These are phyloP conservation scores for Adoxophyes honmai DNA, from an alignment of 1,140 invertebrate genomes.

Conservation along the genomic window DNA sequence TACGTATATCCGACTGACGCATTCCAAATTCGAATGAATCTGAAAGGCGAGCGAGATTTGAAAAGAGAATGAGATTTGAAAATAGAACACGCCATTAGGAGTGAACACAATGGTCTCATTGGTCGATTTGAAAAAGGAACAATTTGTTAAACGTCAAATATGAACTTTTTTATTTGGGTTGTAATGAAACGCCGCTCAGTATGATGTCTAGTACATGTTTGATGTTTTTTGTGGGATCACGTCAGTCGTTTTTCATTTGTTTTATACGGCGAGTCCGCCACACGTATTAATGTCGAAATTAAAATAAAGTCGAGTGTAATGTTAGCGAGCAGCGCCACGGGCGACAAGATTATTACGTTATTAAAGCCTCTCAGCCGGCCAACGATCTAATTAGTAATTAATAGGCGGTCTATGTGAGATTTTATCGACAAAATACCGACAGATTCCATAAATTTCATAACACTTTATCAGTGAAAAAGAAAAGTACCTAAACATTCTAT, in stretches of 20 bases:
- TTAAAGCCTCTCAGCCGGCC: conserved; percentile 38
- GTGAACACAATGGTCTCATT: conserved; percentile 73
- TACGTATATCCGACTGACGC: conserved; percentile 55
- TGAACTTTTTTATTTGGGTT: conserved; percentile 72
- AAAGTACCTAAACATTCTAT: too few species aligned
- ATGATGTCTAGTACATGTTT: conserved; percentile 66
- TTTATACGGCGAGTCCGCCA: conserved; percentile 49
- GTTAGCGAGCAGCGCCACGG: conserved; percentile 47
- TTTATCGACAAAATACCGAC: not conserved
- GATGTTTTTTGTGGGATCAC: conserved; percentile 56
- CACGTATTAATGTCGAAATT: conserved; percentile 70
- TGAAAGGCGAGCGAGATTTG: conserved; percentile 69
- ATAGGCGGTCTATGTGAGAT: conserved; percentile 11
- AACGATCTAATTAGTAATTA: conserved; percentile 57
- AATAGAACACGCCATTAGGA: conserved; percentile 75
- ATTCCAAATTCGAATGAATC: conserved; percentile 75
- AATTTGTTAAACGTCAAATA: conserved; percentile 78
- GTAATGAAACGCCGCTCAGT: conserved; percentile 67
- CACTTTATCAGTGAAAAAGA: too few species aligned
- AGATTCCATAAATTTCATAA: not conserved
- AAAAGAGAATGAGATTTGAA: conserved; percentile 77
- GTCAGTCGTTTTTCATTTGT: conserved; percentile 61
- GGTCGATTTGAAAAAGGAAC: conserved; percentile 77
- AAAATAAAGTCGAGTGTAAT: conserved; percentile 59
- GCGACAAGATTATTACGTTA: conserved; percentile 67